Evolutionary conservation across 2,888 invertebrate species (phyloP), one percentile per base, ranked within the genome.

Genomic region (Callyntrura sp.): DNA sequence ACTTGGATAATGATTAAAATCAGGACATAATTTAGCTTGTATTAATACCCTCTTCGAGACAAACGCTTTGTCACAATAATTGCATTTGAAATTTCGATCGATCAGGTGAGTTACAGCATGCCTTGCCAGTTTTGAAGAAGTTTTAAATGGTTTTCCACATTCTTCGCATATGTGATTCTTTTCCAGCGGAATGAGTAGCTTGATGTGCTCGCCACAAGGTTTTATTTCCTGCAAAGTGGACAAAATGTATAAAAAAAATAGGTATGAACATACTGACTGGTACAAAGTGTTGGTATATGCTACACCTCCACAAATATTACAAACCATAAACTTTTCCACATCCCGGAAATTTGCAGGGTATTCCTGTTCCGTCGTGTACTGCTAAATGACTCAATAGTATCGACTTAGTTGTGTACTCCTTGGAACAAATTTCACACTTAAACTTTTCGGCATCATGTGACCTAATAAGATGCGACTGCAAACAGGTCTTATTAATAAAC

Each of bases 41-140:
- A 28, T 6, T 12, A 12, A n/a, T 73, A 73, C 73, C 73, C 55
- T 78, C 0, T 78, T 17, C 23, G 55, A 11, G 0, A 51, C 4
- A 60, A 81, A 81, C 12, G 81, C 81, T 60, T 81, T 81, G 4
- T 51, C 55, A 35, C 81, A 81, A 20, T 81, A 20, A 3, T 1
- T n/a, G 20, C 81, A 81, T n/a, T 81, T 81, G 43, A 57, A 81
- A 3, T 81, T 60, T n/a, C 20, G 57, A 4, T 60, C 60, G 14
- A 57, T 60, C 1, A n/a, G 20, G 60, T 81, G 81, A 11, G 43
- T 57, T 20, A 60, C 6, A 45, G 45, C 65, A 20, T 82, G 82
- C 14, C 48, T 62, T 12, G 48, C 48, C 17, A 65, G 25, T n/a
- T 25, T 17, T 17, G 43, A 11, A 25, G 23, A 9, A 0, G 28